Base-by-base conservation (phyloP, 2,797 vertebrate genomes). In the Gorsachius magnificus region DNA sequence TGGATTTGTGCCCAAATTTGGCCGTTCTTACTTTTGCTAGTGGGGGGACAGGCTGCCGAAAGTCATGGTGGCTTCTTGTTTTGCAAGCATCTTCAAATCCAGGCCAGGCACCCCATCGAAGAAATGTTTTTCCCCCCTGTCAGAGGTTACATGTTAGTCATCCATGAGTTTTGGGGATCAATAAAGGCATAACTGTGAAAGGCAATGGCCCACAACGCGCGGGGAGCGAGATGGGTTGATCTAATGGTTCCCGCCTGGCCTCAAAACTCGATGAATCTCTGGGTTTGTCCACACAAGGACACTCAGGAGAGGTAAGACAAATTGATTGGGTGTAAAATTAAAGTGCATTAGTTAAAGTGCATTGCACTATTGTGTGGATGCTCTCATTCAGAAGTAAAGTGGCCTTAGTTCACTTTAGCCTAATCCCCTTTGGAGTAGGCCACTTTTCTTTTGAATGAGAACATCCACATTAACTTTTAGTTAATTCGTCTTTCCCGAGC, bases 311-410 rank as follows among this genome's bases (percentile, higher is more conserved):
- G 95, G 96, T 95, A 96, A 96, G 94, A 96, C 96, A 96, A 96
- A 97, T 97, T 97, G 96, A 96, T 94, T 96, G 96, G 95, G 92
- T 96, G 96, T 96, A 96, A 97, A 97, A 96, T 96, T 97, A 96
- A 97, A 97, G 93, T 97, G 95, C 96, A 97, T 97, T 96, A 96
- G 96, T 96, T 96, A 97, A 97, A 97, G 96, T 95, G 96, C 95
- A 93, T 87, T 93, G 95, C 87, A 95, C 96, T 91, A 95, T 96
- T 97, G 96, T 96, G 96, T 95, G 92, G 94, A 97, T 94, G 96
- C 93, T 97, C 95, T 97, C 96, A 96, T 96, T 97, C 96, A 97
- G 95, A 97, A 97, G 95, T 96, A 96, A 97, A 97, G 96, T 97
- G 96, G 94, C 95, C 96, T 96, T 97, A 97, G 95, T 97, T 97